Conservation (phyloP, 2,797 vertebrate species). For the Hirundo rustica region DNA sequence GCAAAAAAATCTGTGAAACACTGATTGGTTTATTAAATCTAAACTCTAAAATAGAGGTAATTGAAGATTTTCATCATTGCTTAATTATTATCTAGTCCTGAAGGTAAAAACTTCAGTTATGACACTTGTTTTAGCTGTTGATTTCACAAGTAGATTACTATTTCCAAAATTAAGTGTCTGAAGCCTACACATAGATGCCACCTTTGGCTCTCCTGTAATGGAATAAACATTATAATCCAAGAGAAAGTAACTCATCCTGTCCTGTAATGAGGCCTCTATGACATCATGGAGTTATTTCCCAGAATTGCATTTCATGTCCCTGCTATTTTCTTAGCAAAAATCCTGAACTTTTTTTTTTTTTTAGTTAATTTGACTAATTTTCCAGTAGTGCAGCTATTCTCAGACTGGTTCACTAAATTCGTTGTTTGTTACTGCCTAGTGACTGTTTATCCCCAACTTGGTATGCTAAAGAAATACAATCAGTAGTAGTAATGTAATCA, state of each 20-base stretch:
- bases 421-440: rapidly evolving
- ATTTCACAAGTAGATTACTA: neutral
- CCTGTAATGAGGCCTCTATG: neutral
- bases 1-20: neutral
- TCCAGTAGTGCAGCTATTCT: neutral
- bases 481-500: neutral
- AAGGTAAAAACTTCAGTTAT: neutral
- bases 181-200: neutral
- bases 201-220: neutral
- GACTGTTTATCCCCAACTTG: neutral
- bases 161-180: neutral
- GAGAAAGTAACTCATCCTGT: neutral
- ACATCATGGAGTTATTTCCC: neutral
- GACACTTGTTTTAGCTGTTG: neutral
- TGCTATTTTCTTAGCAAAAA: neutral
- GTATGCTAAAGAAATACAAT: neutral
- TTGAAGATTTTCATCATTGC: neutral
- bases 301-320: neutral
- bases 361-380: neutral
- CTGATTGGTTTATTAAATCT: neutral
- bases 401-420: neutral
- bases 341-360: neutral
- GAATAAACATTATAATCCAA: neutral
- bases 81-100: neutral
- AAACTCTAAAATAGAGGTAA: neutral